These are phyloP conservation scores for Gnathonemus longibarbis DNA, from an alignment of 2,113 vertebrate genomes.

Conservation along the genomic window DNA sequence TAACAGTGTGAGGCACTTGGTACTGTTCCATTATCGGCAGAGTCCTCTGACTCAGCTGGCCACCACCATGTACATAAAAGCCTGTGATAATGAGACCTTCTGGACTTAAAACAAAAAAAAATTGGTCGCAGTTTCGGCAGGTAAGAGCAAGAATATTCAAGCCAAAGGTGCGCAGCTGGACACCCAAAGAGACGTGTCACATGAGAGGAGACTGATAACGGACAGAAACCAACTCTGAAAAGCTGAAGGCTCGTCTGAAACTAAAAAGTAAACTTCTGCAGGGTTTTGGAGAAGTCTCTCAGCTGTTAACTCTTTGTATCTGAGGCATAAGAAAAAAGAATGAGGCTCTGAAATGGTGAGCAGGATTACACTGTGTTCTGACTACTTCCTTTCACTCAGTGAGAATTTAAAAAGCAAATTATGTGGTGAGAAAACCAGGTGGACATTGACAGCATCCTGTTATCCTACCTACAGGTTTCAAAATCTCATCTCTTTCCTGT, in stretches of 20 bases:
- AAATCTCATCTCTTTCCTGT: not conserved
- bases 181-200: not conserved
- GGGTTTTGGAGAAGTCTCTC: not conserved
- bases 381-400: not conserved
- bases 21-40: not conserved
- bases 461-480: not conserved
- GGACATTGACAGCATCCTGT: not conserved
- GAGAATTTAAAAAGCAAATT: not conserved
- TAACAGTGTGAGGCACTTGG: not conserved
- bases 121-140: not conserved
- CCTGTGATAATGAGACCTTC: not conserved
- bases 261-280: not conserved
- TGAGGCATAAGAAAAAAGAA: not conserved
- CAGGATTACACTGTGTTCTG: not conserved
- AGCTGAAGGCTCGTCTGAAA: not conserved
- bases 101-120: not conserved
- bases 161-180: not conserved
- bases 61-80: not conserved
- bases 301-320: not conserved
- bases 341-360: not conserved
- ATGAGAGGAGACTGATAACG: not conserved
- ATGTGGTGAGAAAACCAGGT: not conserved
- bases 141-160: not conserved
- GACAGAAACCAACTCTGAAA: not conserved
- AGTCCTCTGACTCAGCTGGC: not conserved